Evolutionary conservation across 2,888 invertebrate genomes (phyloP).

Genomic region (Apotomis capreana): DNA sequence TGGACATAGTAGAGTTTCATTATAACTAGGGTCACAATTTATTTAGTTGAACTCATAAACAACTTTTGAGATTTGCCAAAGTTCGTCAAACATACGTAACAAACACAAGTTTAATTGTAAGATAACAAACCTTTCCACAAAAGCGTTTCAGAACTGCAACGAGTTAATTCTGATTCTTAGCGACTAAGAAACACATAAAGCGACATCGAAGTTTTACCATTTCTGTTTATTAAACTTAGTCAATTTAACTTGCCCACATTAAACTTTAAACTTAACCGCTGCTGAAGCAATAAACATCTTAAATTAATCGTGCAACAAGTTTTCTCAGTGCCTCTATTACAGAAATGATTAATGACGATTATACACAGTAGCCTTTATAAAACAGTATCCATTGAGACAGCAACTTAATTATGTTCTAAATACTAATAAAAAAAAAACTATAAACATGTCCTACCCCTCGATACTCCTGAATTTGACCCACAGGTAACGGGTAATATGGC

Average conservation of each 20-base stretch:
- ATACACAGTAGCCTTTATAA: slow-evolving; percentile 6
- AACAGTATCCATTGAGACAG: slow-evolving; percentile 11
- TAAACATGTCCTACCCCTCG: no score
- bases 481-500: no score
- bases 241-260: slow-evolving; percentile 37
- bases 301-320: slow-evolving; percentile 41
- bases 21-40: no score
- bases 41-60: no score
- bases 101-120: no score
- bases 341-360: slow-evolving; percentile 35
- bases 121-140: not conserved
- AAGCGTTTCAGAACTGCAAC: not conserved
- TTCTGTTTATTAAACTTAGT: slow-evolving; percentile 37
- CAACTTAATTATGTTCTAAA: no score
- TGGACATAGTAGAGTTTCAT: no score
- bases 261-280: slow-evolving; percentile 38
- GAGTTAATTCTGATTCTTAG: slow-evolving; percentile 7
- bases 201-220: slow-evolving; percentile 30
- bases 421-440: no score
- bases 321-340: slow-evolving; percentile 33
- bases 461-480: no score
- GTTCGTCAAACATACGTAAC: no score
- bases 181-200: slow-evolving; percentile 7
- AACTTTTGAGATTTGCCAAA: no score
- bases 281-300: slow-evolving; percentile 38